phyloP scores from a whole-genome alignment of 2,888 invertebrate genomes.

The Cryptocephalus moraei region DNA sequence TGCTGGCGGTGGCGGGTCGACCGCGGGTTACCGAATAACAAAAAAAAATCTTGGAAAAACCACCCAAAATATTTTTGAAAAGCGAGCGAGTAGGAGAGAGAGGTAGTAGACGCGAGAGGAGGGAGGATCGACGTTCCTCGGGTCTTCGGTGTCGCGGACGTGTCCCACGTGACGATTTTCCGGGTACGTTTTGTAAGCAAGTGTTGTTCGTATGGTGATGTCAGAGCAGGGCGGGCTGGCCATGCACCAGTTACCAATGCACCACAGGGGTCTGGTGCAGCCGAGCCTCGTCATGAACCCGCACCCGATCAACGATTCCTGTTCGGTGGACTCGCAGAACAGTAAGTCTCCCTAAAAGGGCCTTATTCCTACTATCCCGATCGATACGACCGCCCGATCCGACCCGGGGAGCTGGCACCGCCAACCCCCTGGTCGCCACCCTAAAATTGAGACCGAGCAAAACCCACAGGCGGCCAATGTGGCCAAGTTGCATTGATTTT shows the following conservation, averaged over 20 bases:
- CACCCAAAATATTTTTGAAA: too few relatives aligned
- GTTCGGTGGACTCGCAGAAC: constrained; percentile 34
- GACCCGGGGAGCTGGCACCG: too few relatives aligned
- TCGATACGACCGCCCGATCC: too few relatives aligned
- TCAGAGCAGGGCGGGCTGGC: constrained; percentile 56
- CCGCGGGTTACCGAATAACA: neutral
- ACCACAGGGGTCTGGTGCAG: constrained; percentile 46
- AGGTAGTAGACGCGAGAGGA: too few relatives aligned
- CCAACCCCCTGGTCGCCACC: too few relatives aligned
- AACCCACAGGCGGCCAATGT: too few relatives aligned
- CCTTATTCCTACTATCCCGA: too few relatives aligned
- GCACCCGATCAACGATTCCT: constrained; percentile 32
- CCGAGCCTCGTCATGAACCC: constrained; percentile 53
- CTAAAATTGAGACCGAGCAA: too few relatives aligned
- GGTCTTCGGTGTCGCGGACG: neutral
- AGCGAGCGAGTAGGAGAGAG: too few relatives aligned
- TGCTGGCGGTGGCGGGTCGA: neutral
- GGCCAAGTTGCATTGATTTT: too few relatives aligned
- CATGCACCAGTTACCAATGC: constrained; percentile 53
- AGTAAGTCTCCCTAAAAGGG: constrained; percentile 30
- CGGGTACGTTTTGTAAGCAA: constrained; percentile 13
- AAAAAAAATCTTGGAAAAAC: neutral
- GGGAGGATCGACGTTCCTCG: neutral
- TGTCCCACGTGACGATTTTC: neutral
- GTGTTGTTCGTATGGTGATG: constrained; percentile 49